Percentiles rank a stretch among this genome's conserved stretches.
Evolutionary conservation across 2,797 vertebrate species (phyloP).

Genomic region (Prunella strophiata): DNA sequence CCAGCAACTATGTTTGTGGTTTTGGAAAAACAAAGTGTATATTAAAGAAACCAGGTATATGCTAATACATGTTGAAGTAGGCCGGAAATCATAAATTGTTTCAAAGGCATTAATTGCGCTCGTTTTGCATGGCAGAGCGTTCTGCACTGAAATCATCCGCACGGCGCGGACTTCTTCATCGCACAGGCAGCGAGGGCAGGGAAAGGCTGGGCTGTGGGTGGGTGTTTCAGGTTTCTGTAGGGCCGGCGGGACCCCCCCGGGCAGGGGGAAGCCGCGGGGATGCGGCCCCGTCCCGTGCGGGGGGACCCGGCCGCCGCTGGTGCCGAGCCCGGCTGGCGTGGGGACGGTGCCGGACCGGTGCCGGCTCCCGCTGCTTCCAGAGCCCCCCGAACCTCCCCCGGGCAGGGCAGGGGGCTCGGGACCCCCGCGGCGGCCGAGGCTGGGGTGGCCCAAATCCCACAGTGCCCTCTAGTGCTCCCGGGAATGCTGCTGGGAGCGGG

Average conservation of each 20-base stretch:
- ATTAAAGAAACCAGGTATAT: constrained; percentile 86
- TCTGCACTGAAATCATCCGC: constrained; percentile 62
- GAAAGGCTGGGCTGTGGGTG: not conserved
- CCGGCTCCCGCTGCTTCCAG: not conserved
- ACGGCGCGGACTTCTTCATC: constrained; percentile 19
- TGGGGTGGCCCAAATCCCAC: constrained; percentile 82
- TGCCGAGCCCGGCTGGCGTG: not conserved
- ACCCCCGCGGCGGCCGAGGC: constrained; percentile 53
- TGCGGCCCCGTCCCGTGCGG: not conserved
- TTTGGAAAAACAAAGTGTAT: constrained; percentile 85
- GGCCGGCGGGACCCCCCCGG: not conserved
- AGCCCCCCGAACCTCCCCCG: not conserved
- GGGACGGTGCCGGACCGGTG: not conserved
- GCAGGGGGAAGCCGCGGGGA: not conserved
- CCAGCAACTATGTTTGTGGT: constrained; percentile 85
- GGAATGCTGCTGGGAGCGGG: constrained; percentile 5
- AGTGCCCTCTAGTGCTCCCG: constrained; percentile 91
- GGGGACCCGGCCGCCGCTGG: not conserved
- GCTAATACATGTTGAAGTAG: constrained; percentile 80
- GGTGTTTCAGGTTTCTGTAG: fast-evolving
- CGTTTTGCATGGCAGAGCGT: constrained; percentile 70
- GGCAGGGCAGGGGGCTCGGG: constrained; percentile 67
- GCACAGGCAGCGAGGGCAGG: constrained; percentile 30
- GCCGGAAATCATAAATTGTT: constrained; percentile 83
- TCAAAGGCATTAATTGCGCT: constrained; percentile 76